These are phyloP conservation scores for Elmis aenea DNA, from an alignment of 2,888 invertebrate species.

Conservation along the genomic window DNA sequence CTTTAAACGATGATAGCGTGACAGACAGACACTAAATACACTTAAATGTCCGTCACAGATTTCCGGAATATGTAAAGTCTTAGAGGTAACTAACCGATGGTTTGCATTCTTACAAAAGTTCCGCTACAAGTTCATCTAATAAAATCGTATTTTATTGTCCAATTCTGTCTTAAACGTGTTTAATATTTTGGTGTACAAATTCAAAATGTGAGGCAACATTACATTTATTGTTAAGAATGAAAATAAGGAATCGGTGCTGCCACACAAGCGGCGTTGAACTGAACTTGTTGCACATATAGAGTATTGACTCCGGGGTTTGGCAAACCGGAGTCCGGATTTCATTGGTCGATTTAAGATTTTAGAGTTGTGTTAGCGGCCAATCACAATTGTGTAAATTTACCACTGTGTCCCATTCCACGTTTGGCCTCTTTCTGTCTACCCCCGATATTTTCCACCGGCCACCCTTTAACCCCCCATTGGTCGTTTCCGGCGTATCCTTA, in stretches of 20 bases:
- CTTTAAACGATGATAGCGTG: slow-evolving; percentile 5
- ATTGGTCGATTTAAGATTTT: slow-evolving; percentile 33
- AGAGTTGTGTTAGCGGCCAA: slow-evolving; percentile 37
- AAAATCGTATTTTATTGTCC: too few relatives aligned
- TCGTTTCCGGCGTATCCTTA: slow-evolving; percentile 38
- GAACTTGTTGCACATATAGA: slow-evolving; percentile 38
- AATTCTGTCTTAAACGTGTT: too few relatives aligned
- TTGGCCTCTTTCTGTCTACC: slow-evolving; percentile 37
- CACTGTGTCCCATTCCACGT: slow-evolving; percentile 28
- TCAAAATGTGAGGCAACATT: too few relatives aligned
- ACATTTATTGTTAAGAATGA: too few relatives aligned
- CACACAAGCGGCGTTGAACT: slow-evolving; percentile 23
- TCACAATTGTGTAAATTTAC: slow-evolving; percentile 20
- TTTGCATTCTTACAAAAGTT: too few relatives aligned
- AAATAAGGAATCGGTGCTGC: slow-evolving; percentile 15
- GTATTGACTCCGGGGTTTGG: slow-evolving; percentile 36
- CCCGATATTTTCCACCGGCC: slow-evolving; percentile 24
- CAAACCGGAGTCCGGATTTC: slow-evolving; percentile 21
- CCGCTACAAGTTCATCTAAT: too few relatives aligned
- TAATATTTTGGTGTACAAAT: too few relatives aligned
- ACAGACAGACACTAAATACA: neutral
- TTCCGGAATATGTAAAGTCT: slow-evolving; percentile 1
- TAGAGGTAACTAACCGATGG: too few relatives aligned
- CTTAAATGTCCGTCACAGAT: slow-evolving; percentile 3
- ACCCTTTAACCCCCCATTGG: slow-evolving; percentile 34